Percentiles rank a stretch among this genome's conserved stretches.
Evolutionary conservation across 1,140 invertebrate genomes (phyloP).

Genomic region (Drosophila kikkawai): DNA sequence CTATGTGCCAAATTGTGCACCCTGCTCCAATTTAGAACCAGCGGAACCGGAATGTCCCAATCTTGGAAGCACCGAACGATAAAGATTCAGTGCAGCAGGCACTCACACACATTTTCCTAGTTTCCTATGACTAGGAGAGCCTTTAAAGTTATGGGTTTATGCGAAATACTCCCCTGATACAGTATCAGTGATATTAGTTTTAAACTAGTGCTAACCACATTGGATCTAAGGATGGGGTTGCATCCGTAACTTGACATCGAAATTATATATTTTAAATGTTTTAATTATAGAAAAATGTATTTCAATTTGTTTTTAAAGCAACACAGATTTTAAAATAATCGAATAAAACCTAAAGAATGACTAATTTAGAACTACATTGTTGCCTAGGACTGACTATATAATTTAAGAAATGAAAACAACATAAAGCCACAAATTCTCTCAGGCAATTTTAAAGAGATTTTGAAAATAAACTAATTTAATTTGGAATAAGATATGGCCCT

Average conservation of each 20-base stretch:
- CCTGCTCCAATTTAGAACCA: conserved; percentile 32
- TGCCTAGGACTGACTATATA: background rate
- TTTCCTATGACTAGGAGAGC: background rate
- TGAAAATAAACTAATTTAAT: background rate
- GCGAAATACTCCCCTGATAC: background rate
- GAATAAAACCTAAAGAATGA: background rate
- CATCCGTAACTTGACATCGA: no score
- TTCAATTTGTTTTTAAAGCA: no score
- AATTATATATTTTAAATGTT: no score
- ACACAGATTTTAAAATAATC: no score
- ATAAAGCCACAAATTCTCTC: no score
- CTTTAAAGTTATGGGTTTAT: background rate
- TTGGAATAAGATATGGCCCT: background rate
- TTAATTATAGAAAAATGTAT: no score
- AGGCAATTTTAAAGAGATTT: background rate
- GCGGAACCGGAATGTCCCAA: conserved; percentile 34
- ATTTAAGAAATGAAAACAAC: background rate
- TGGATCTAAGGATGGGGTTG: no score
- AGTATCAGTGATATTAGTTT: background rate
- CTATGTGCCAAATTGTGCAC: conserved; percentile 26
- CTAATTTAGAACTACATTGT: background rate
- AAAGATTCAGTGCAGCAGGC: conserved; percentile 7
- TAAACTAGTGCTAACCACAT: background rate
- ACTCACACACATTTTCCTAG: background rate
- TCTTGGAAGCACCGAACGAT: conserved; percentile 15